Base-by-base conservation (phyloP, 2,888 invertebrate genomes). In the Alviniconcha strummeri region DNA sequence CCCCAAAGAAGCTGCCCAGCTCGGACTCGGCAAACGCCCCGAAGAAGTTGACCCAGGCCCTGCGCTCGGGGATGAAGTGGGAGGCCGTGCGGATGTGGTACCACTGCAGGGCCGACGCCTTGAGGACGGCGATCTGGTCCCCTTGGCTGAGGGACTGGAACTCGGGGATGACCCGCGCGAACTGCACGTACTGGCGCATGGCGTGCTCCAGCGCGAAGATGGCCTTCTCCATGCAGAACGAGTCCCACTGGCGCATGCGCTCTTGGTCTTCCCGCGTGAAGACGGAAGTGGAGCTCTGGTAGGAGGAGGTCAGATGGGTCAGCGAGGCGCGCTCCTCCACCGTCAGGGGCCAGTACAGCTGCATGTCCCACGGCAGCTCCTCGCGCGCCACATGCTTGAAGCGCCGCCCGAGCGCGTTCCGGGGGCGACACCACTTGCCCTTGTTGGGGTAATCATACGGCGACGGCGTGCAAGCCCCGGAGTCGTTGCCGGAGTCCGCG, bases 111-210 rank as follows among this genome's bases (percentile, higher is more conserved):
- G 91, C 91, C 69, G 90, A 90, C 0, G 98, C 98, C 93, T 98
- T 98, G 13, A 98, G 94, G 15, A 97, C 94, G 54, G 96, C 96
- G 81, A 97, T 96, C 94, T 99, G 98, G 93, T 98, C 98, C 90
- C 97, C 97, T 91, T 98, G 97, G 91, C 97, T 97, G 96, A 99
- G 96, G 91, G 96, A 97, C 93, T 97, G 97, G 94, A 99, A 99
- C 4, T 97, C 97, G 91, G 92, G 93, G 77, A 96, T 93, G 86
- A 94, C 93, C 88, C 95, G 95, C 15, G 95, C 94, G 94, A 95
- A 95, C 89, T 95, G 94, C 84, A 96, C 95, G 19, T 95, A 92
- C 83, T 98, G 95, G 86, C 98, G 95, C 88, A 99, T 98, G 5
- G 98, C 98, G 83, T 98, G 96, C 4, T 98, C 98, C 56, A 82